Conservation (phyloP, 2,888 invertebrate genomes). For the Xanthorhoe spadicearia region DNA sequence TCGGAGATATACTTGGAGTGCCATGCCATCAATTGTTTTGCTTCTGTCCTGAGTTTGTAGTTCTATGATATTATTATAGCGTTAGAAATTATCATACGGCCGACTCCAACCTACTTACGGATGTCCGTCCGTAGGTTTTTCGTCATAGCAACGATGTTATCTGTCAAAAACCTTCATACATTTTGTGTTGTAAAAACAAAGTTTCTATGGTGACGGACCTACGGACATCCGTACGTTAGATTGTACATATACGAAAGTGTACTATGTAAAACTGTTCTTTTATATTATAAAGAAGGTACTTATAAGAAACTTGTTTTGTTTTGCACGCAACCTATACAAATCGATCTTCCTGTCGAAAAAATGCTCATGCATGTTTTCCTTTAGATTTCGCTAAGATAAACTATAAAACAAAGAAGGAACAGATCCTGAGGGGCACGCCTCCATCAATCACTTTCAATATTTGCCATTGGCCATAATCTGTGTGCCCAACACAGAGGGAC, state of each 20-base stretch:
- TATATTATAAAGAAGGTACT: too few species aligned
- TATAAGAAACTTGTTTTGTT: too few species aligned
- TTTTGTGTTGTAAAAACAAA: too few species aligned
- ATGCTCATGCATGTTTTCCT: slow-evolving; percentile 24
- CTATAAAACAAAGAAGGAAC: slow-evolving; percentile 55
- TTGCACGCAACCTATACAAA: background rate
- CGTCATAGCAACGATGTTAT: too few species aligned
- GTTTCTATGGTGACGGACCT: too few species aligned
- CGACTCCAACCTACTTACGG: too few species aligned
- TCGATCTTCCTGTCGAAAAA: slow-evolving; percentile 7
- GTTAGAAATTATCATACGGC: slow-evolving; percentile 7
- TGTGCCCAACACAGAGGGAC: slow-evolving; percentile 78
- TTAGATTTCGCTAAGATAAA: slow-evolving; percentile 35
- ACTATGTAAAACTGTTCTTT: too few species aligned
- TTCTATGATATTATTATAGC: slow-evolving; percentile 28
- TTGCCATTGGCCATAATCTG: slow-evolving; percentile 82
- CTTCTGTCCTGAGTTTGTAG: slow-evolving; percentile 41
- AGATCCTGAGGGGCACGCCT: slow-evolving; percentile 63
- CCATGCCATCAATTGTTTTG: slow-evolving; percentile 50
- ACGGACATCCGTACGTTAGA: too few species aligned
- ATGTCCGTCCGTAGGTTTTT: too few species aligned
- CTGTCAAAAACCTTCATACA: too few species aligned
- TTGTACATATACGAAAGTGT: too few species aligned
- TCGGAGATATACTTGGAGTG: slow-evolving; percentile 46
- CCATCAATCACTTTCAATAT: slow-evolving; percentile 79